These are phyloP conservation scores for Polymixis lichenea DNA, from an alignment of 2,888 invertebrate genomes.

Conservation along the genomic window DNA sequence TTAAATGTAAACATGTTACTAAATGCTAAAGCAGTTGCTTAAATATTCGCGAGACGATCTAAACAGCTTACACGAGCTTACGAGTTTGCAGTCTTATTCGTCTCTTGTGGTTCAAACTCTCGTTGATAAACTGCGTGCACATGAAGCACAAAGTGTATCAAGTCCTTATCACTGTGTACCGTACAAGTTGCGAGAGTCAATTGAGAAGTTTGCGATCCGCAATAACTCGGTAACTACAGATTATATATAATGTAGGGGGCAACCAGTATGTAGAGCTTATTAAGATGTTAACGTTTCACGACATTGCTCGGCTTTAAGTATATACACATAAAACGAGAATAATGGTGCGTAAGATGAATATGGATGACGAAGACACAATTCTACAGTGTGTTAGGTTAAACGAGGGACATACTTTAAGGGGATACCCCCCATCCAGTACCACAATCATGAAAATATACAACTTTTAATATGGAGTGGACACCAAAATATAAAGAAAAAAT, in stretches of 20 bases:
- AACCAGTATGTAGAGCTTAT: slow-evolving; percentile 23
- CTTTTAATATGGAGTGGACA: too few species aligned
- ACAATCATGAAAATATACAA: too few species aligned
- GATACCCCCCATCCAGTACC: too few species aligned
- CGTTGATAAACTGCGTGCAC: slow-evolving; percentile 39
- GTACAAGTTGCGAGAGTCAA: slow-evolving; percentile 46
- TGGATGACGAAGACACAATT: background rate
- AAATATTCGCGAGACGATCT: slow-evolving; percentile 23
- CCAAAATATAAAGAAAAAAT: too few species aligned
- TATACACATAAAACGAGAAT: background rate
- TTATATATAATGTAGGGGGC: background rate
- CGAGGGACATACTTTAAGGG: too few species aligned
- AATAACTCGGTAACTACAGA: slow-evolving; percentile 36
- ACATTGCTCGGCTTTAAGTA: slow-evolving; percentile 8
- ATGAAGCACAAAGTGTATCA: slow-evolving; percentile 47
- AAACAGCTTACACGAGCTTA: slow-evolving; percentile 28
- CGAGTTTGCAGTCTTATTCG: slow-evolving; percentile 36
- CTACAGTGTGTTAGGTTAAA: background rate
- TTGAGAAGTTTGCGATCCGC: slow-evolving; percentile 42
- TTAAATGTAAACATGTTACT: slow-evolving; percentile 11
- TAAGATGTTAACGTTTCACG: slow-evolving; percentile 37
- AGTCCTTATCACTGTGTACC: slow-evolving; percentile 53
- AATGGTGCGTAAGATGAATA: background rate
- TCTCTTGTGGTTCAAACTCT: slow-evolving; percentile 45
- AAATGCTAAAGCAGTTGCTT: slow-evolving; percentile 19